Evolutionary conservation across 2,888 invertebrate species (phyloP).

Genomic region (Clepsis dumicolana): DNA sequence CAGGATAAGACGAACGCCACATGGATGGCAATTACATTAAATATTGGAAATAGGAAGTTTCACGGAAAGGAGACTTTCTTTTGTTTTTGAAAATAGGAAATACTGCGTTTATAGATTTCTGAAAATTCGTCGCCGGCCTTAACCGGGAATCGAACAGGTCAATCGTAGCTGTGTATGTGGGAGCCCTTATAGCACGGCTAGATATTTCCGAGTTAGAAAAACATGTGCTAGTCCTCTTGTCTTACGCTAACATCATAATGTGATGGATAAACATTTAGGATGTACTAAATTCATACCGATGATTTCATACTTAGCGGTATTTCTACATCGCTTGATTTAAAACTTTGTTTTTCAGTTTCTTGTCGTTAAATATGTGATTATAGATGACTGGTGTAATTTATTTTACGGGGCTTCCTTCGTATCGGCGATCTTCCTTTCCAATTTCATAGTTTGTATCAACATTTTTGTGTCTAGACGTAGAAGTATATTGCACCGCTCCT

Average conservation of each 20-base stretch:
- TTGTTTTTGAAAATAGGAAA: too few species aligned
- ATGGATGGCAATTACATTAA: too few species aligned
- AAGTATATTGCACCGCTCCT: neutral
- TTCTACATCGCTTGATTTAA: neutral
- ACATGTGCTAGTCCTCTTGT: neutral
- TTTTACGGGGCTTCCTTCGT: neutral
- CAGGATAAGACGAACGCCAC: too few species aligned
- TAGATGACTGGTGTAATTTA: neutral
- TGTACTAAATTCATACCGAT: neutral
- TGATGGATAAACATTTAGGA: conserved; percentile 1
- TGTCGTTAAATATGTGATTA: neutral
- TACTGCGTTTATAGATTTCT: too few species aligned
- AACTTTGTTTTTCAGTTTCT: neutral
- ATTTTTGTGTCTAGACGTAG: too few species aligned
- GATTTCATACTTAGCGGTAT: neutral
- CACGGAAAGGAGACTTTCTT: too few species aligned
- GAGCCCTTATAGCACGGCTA: too few species aligned
- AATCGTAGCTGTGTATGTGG: too few species aligned
- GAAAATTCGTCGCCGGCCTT: too few species aligned
- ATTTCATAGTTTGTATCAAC: neutral
- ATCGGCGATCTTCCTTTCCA: neutral
- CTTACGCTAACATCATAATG: neutral
- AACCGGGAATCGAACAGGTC: too few species aligned
- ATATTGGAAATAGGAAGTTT: too few species aligned
- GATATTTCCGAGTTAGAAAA: neutral